Evolutionary conservation across 2,113 vertebrate species (phyloP), one percentile per base, ranked within the genome.

Genomic region (Pseudopipra pipra): DNA sequence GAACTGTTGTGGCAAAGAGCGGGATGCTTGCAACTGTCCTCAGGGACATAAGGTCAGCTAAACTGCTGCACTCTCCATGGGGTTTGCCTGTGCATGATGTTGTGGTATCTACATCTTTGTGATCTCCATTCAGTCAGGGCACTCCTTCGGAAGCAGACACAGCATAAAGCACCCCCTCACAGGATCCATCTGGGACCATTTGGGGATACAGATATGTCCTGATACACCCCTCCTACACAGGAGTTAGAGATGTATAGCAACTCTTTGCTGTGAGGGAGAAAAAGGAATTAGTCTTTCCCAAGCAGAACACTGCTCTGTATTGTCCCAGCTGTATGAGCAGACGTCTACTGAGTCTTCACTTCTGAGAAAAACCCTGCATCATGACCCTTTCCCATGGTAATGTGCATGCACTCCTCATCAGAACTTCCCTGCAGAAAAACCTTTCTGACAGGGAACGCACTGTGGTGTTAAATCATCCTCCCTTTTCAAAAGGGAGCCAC

Each of bases 141-240:
- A 4, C 8, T 80, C 17, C 25, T 55, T 51, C 24, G 12, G 65
- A 78, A 83, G 46, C 11, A 33, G 55, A 25, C 0, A 2, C 9
- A 61, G 52, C 9, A 31, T 22, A n/a, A 7, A 5, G 5, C 13
- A 43, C 14, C 11, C 4, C 9, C 12, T 47, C 0, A 0, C 28
- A 37, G 19, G 39, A 82, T 8, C 8, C 14, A 37, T 5, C 22
- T 63, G 39, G 49, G 31, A 52, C 17, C 11, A 11, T 24, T 0
- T 47, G 33, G 17, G 20, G 5, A 35, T 65, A 33, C 22, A 65
- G 49, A 18, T 63, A 5, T 67, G 16, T 73, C 35, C 25, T 82
- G 49, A 39, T 28, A 17, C 9, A 51, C 0, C 2, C 1, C 25
- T 44, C 23, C 30, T 61, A 11, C 28, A 23, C 4, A 37, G 37